A percentile compares a stretch with the other conserved stretches of the same genome.
Conservation (phyloP, 1,140 invertebrate species). For the Camponotus pennsylvanicus region DNA sequence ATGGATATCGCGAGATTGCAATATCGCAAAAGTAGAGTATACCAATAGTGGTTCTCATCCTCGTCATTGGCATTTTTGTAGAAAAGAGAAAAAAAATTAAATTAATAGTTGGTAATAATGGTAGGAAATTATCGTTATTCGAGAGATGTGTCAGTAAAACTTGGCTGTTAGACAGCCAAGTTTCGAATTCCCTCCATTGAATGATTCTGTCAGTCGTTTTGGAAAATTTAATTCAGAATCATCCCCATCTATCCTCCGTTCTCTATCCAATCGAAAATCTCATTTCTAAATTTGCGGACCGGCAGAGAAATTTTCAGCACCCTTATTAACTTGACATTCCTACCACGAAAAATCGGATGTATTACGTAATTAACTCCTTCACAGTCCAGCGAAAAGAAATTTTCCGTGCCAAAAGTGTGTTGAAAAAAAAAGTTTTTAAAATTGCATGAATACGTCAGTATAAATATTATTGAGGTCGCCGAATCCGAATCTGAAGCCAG, state of each 20-base stretch:
- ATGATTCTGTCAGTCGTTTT: conserved; percentile 15
- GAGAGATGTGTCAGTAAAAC: conserved; percentile 27
- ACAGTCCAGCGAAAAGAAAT: too few species aligned
- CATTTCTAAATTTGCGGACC: conserved; percentile 47
- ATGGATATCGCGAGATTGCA: conserved; percentile 64
- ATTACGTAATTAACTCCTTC: too few species aligned
- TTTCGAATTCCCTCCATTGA: conserved; percentile 18
- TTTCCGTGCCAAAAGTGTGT: too few species aligned
- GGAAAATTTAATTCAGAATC: conserved; percentile 63
- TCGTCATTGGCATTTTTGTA: neutral
- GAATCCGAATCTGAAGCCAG: too few species aligned
- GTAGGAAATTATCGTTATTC: conserved; percentile 51
- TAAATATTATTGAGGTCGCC: too few species aligned
- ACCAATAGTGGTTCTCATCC: conserved; percentile 13
- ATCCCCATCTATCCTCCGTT: too few species aligned
- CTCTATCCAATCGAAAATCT: conserved; percentile 31
- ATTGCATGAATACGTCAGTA: too few species aligned
- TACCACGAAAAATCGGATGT: too few species aligned
- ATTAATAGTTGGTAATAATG: conserved; percentile 28
- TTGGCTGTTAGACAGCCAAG: conserved; percentile 18
- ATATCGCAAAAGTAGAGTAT: conserved; percentile 45
- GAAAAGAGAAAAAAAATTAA: conserved; percentile 24
- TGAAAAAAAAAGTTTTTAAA: too few species aligned
- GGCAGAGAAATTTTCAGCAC: neutral
- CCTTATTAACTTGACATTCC: too few species aligned